These are phyloP conservation scores for Ctenicera cuprea DNA, from an alignment of 2,888 invertebrate genomes.

Conservation along the genomic window DNA sequence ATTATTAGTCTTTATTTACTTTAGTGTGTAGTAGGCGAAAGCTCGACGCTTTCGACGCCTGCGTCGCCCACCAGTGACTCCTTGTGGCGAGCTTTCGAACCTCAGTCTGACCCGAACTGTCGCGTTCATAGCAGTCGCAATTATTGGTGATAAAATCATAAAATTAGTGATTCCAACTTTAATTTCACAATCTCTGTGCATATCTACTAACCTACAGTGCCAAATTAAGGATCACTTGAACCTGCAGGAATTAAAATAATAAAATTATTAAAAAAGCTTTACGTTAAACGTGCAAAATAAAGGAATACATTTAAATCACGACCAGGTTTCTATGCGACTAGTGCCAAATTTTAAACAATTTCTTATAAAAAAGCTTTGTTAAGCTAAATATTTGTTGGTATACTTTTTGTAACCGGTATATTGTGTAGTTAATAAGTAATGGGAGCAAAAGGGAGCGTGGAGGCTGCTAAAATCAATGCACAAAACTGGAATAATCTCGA, in stretches of 20 bases:
- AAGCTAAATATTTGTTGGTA: slow-evolving; percentile 37
- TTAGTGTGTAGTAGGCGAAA: slow-evolving; percentile 53
- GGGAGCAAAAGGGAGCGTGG: slow-evolving; percentile 90
- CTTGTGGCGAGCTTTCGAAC: slow-evolving; percentile 67
- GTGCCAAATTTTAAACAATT: slow-evolving; percentile 52
- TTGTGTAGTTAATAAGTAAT: slow-evolving; percentile 68
- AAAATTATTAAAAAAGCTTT: slow-evolving; percentile 12
- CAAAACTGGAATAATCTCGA: slow-evolving; percentile 88
- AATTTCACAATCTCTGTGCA: slow-evolving; percentile 56
- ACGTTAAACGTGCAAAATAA: slow-evolving; percentile 25
- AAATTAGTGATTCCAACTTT: slow-evolving; percentile 57
- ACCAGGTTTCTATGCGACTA: slow-evolving; percentile 38
- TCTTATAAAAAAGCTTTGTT: slow-evolving; percentile 34
- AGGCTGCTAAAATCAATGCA: slow-evolving; percentile 87
- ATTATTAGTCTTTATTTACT: slow-evolving; percentile 51
- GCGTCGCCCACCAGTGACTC: slow-evolving; percentile 62
- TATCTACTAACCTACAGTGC: slow-evolving; percentile 57
- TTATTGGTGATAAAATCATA: slow-evolving; percentile 59
- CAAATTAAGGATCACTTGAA: slow-evolving; percentile 46
- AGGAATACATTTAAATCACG: slow-evolving; percentile 21
- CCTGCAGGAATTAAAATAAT: slow-evolving; percentile 23
- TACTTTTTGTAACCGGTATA: slow-evolving; percentile 43
- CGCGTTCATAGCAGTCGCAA: slow-evolving; percentile 62
- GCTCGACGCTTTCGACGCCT: slow-evolving; percentile 51
- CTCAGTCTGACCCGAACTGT: slow-evolving; percentile 70